Base-by-base conservation (phyloP, 2,888 invertebrate genomes). In the Tinea pellionella region DNA sequence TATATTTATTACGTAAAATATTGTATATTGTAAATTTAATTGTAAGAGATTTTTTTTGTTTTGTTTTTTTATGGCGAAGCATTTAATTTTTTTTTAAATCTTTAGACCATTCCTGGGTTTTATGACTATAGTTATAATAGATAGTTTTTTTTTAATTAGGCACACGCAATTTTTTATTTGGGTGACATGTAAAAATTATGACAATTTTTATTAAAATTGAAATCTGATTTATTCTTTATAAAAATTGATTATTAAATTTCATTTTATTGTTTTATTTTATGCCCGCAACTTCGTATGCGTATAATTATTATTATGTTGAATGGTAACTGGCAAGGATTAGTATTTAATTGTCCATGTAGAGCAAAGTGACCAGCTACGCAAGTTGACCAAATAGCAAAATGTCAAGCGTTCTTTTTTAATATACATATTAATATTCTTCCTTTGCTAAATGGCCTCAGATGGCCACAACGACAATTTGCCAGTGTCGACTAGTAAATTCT, bases 21-120 rank as follows among this genome's bases (percentile, higher is more conserved):
- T 81, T 82, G 80, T 82, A 82, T 80, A 79, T 77, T 82, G 77
- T 80, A 79, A 80, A 79, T 70, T 73, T 59, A 59, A 55, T 24
- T 12, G 7, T 55, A 55, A 55, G 55, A 55, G 18, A 53, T 53
- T 53, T 42, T 42, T 42, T 42, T 42, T 42, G 12, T 42, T 19
- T 11, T 9, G 9, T 58, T 32, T 24, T 30, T 11, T 29, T 4
- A 30, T 37, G n/a, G 8, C 30, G 12, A 56, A 58, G 58, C 58
- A 58, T 58, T 58, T 58, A 41, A 16, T 1, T 42, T 37, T 37
- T 30, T 47, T 13, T 18, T 47, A 8, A 37, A 37, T 30, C 37
- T 37, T 47, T 47, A n/a, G 15, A 47, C 15, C 47, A 47, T 47
- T 47, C 15, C 42, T 42, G 42, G 47, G 47, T 47, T 47, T 47